phyloP scores from a whole-genome alignment of 2,888 invertebrate species.

The Ormyrus thymus region DNA sequence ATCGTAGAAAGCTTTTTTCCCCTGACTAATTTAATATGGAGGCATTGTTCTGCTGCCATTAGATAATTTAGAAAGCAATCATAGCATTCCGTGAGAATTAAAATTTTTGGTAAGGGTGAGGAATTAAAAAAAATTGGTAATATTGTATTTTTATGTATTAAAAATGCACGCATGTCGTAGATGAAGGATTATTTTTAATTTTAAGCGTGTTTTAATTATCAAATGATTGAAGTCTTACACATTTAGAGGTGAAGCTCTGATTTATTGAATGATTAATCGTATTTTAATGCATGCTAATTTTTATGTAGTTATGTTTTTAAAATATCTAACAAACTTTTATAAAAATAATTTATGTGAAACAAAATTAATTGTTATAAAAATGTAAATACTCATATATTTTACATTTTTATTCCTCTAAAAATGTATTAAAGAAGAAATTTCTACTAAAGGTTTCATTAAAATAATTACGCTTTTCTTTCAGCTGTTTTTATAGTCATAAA shows the following conservation, averaged over 20 bases:
- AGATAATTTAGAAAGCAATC: slow-evolving; percentile 11
- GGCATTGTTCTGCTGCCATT: slow-evolving; percentile 11
- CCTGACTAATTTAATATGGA: slow-evolving; percentile 36
- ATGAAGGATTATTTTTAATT: slow-evolving; percentile 1
- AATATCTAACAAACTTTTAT: neutral
- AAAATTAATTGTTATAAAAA: no score
- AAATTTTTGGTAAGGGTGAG: slow-evolving; percentile 35
- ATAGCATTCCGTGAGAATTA: slow-evolving; percentile 3
- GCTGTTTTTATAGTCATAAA: no score
- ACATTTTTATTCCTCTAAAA: no score
- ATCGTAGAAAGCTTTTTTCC: slow-evolving; percentile 36
- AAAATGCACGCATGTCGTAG: slow-evolving; percentile 14
- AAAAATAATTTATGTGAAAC: no score
- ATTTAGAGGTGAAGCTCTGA: slow-evolving; percentile 26
- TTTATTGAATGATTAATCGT: neutral
- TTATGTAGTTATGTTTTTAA: neutral
- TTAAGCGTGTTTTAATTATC: slow-evolving; percentile 7
- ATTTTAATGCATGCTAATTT: no score
- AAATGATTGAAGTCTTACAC: slow-evolving; percentile 9
- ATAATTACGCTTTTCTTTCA: no score
- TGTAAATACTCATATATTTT: no score
- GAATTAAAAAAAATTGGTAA: slow-evolving; percentile 1
- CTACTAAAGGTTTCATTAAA: no score
- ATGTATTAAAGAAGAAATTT: no score
- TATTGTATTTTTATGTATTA: slow-evolving; percentile 1